Evolutionary conservation across 2,888 invertebrate species (phyloP), one percentile per base, ranked within the genome.

Genomic region (Hirtodrosophila histrioides): DNA sequence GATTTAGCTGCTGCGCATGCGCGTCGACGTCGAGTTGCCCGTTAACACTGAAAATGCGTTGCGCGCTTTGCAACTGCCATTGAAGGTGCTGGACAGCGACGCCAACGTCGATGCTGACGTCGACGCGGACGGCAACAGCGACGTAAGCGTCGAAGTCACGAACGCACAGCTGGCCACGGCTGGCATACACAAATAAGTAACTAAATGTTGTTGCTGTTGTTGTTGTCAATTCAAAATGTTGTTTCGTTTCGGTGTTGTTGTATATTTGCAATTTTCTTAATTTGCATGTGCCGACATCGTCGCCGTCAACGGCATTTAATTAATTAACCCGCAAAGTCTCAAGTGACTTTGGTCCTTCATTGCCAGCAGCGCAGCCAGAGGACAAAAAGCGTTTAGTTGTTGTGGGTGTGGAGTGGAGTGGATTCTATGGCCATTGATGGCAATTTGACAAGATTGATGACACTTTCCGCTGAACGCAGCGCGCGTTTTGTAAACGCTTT

Each of bases 211-310:
- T 57, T 60, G 27, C 6, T 39, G 40, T 51, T 49, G 49, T 48
- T 55, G 56, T 57, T 51, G 46, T 61, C 78, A 58, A 81, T 62
- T 64, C 69, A 12, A 58, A 79, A 57, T 56, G 54, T 58, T 36
- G 55, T 56, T 53, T 43, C 44, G 46, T 23, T 17, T 7, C 54
- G 37, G 35, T 68, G 43, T 48, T 54, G 33, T 51, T 69, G 43
- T 53, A 58, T 72, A 75, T 83, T 84, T 80, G 84, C 86, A 83
- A 84, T 88, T 88, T 84, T 88, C 88, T 86, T 88, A 84, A 84
- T 84, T 84, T 88, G 88, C 88, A 88, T 84, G 67, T 81, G 82
- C 76, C 81, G 66, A 69, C 68, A 67, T 61, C 55, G 63, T n/a
- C 63, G 44, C 43, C 51, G 55, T 57, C 60, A 70, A 41, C 67